These are phyloP conservation scores for Thunnus albacares DNA, from an alignment of 2,797 vertebrate species.

Conservation along the genomic window DNA sequence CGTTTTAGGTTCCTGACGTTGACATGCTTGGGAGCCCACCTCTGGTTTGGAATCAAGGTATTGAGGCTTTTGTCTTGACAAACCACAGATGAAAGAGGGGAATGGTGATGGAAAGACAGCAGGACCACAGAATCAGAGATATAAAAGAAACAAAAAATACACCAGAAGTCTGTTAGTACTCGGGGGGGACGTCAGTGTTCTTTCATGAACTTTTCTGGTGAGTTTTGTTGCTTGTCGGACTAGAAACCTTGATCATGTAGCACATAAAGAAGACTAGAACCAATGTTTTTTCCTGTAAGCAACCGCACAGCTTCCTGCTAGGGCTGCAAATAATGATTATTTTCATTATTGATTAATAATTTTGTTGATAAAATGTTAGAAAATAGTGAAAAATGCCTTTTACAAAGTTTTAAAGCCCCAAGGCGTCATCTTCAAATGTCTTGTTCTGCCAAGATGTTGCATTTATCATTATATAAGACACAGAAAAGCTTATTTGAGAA, in stretches of 20 bases:
- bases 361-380: no score
- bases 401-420: no score
- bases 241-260: background rate
- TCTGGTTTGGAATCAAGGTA: conserved; percentile 1
- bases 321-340: background rate
- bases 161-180: background rate
- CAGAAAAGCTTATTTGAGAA: no score
- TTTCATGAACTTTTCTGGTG: background rate
- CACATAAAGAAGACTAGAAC: background rate
- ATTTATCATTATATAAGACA: no score
- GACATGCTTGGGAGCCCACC: conserved; percentile 5
- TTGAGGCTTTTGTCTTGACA: conserved; percentile 40
- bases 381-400: no score
- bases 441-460: no score
- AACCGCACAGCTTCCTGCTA: no score
- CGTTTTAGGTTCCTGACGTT: background rate
- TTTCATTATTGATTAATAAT: no score
- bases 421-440: no score
- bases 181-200: background rate
- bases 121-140: background rate
- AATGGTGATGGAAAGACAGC: conserved; percentile 28
- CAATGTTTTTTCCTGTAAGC: background rate
- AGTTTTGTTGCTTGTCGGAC: background rate
- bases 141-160: background rate
- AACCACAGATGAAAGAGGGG: conserved; percentile 10